These are phyloP conservation scores for Auanema freiburgensis DNA, from an alignment of 2,888 invertebrate species.

Conservation along the genomic window DNA sequence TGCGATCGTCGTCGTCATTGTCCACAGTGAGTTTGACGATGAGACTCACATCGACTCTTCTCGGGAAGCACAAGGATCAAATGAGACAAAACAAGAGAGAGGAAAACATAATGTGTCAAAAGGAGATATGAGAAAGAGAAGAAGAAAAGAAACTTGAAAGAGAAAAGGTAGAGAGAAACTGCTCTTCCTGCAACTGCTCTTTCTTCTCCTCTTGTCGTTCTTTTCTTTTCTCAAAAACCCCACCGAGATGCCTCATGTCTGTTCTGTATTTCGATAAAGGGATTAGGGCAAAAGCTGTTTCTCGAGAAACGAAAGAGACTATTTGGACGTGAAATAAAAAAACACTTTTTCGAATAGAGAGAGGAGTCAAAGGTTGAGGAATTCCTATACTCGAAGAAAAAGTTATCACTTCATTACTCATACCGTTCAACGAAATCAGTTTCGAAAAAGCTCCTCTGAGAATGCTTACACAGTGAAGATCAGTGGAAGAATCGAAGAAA, in stretches of 20 bases:
- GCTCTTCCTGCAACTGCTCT: too few relatives aligned
- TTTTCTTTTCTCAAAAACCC: too few relatives aligned
- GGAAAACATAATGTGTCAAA: background rate
- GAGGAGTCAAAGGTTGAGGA: too few relatives aligned
- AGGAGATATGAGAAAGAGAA: conserved; percentile 1
- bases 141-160: conserved; percentile 1
- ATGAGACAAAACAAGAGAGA: too few relatives aligned
- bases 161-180: background rate
- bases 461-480: background rate
- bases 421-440: too few relatives aligned
- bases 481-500: conserved; percentile 3
- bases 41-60: background rate
- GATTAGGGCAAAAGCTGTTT: background rate
- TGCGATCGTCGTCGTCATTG: too few relatives aligned
- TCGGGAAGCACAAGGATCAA: too few relatives aligned
- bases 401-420: too few relatives aligned
- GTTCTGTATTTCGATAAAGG: background rate
- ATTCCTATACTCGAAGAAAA: too few relatives aligned
- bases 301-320: background rate
- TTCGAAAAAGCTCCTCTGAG: background rate
- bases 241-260: too few relatives aligned
- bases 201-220: too few relatives aligned
- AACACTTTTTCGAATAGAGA: too few relatives aligned
- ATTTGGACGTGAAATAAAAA: background rate
- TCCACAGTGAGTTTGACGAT: background rate